Conservation (phyloP, 2,888 invertebrate species). For the Acronicta aceris region DNA sequence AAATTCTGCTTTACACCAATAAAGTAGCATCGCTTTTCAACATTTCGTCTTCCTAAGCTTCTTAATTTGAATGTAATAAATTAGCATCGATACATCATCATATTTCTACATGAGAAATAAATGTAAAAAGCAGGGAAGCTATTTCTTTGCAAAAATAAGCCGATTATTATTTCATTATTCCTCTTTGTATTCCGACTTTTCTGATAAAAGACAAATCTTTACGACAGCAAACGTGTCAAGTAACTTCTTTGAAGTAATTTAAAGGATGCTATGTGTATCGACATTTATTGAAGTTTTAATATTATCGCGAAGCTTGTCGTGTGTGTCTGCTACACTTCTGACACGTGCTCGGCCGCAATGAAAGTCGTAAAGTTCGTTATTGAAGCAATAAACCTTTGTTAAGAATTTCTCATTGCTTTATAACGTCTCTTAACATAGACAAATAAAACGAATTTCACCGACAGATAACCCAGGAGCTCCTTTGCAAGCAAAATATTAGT, state of each 20-base stretch:
- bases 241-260: conserved; percentile 37
- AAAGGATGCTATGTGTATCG: conserved; percentile 16
- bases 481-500: conserved; percentile 68
- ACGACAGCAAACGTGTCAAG: conserved; percentile 22
- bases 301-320: conserved; percentile 55
- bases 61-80: conserved; percentile 52
- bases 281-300: conserved; percentile 58
- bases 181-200: conserved; percentile 33
- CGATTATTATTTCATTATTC: conserved; percentile 57
- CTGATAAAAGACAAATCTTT: conserved; percentile 13
- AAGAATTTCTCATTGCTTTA: conserved; percentile 79
- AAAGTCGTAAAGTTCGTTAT: conserved; percentile 81
- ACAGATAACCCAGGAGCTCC: conserved; percentile 56
- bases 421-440: conserved; percentile 70
- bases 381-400: conserved; percentile 82
- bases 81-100: conserved; percentile 32
- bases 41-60: conserved; percentile 28
- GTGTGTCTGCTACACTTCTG: conserved; percentile 68
- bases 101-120: conserved; percentile 34
- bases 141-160: conserved; percentile 55
- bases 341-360: conserved; percentile 77
- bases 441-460: conserved; percentile 68
- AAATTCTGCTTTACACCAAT: not conserved
- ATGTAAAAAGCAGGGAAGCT: conserved; percentile 37
- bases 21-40: conserved; percentile 5